Percentiles rank a stretch among this genome's conserved stretches.
Evolutionary conservation across 64 coral and sea anemone genomes (phyloP).

Genomic region (Porites australiensis): DNA sequence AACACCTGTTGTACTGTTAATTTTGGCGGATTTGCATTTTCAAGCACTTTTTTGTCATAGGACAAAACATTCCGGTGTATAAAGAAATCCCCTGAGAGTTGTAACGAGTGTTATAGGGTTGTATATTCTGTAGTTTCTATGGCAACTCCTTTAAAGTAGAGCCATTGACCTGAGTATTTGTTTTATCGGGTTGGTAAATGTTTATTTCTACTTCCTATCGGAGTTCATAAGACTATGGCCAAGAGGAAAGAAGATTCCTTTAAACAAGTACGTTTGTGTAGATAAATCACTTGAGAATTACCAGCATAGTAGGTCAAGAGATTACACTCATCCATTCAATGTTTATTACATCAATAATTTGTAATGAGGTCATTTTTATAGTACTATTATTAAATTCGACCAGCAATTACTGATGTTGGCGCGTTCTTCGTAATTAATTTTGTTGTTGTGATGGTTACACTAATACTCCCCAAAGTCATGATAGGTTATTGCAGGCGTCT

Average conservation of each 20-base stretch:
- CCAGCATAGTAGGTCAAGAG: no score
- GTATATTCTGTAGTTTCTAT: constrained; percentile 15
- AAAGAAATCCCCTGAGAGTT: background rate
- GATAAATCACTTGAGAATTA: no score
- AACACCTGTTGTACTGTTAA: background rate
- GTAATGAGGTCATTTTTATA: background rate
- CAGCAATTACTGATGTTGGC: constrained; percentile 7
- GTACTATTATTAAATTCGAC: constrained; percentile 17
- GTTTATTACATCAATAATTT: no score
- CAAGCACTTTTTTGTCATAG: background rate
- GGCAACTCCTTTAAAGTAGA: background rate
- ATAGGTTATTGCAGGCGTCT: background rate
- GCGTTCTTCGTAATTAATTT: constrained; percentile 1
- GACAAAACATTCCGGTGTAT: background rate
- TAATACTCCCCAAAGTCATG: background rate
- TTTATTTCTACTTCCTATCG: background rate
- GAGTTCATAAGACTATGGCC: background rate
- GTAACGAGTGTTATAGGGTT: background rate
- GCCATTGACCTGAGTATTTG: background rate
- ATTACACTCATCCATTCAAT: no score
- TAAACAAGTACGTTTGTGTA: no score
- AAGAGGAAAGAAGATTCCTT: no score
- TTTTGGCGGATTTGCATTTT: constrained; percentile 7
- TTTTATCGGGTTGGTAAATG: background rate
- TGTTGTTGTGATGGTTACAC: background rate